These are phyloP conservation scores for Chitala chitala DNA, from an alignment of 2,113 vertebrate species.

Conservation along the genomic window DNA sequence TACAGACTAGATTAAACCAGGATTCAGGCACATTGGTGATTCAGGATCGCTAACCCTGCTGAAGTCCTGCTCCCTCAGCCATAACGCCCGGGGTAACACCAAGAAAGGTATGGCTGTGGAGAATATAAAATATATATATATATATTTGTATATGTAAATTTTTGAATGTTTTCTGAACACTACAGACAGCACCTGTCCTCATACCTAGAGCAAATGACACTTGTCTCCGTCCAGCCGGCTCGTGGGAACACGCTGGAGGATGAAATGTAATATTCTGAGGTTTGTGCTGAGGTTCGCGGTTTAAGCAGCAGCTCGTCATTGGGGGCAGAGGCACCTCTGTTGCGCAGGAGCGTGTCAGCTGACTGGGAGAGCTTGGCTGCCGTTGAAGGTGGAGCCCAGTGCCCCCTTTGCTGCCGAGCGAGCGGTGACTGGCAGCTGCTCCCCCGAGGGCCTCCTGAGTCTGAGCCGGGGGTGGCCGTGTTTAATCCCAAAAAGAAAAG, in stretches of 20 bases:
- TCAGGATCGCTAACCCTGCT: not conserved
- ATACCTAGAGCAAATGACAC: not conserved
- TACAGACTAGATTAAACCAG: constrained; percentile 31
- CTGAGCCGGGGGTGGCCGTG: constrained; percentile 42
- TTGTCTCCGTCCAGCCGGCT: not conserved
- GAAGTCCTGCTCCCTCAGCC: too few relatives aligned
- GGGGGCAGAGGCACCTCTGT: constrained; percentile 11
- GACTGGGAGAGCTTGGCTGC: constrained; percentile 32
- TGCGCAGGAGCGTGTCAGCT: constrained; percentile 29
- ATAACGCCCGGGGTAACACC: not conserved
- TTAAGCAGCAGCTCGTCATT: not conserved
- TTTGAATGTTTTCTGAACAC: not conserved
- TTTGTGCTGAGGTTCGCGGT: not conserved
- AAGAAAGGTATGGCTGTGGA: not conserved
- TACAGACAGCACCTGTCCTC: not conserved
- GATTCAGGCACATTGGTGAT: constrained; percentile 5
- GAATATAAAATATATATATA: too few relatives aligned
- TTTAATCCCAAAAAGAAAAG: constrained; percentile 37
- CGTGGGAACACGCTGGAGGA: not conserved
- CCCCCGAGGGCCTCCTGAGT: constrained; percentile 37
- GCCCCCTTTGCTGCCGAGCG: constrained; percentile 57
- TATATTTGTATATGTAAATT: too few relatives aligned
- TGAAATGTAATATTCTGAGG: not conserved
- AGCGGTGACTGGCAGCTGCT: constrained; percentile 53
- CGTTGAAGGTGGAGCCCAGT: constrained; percentile 35